Conservation (phyloP, 2,113 vertebrate species). For the Oryzias javanicus region DNA sequence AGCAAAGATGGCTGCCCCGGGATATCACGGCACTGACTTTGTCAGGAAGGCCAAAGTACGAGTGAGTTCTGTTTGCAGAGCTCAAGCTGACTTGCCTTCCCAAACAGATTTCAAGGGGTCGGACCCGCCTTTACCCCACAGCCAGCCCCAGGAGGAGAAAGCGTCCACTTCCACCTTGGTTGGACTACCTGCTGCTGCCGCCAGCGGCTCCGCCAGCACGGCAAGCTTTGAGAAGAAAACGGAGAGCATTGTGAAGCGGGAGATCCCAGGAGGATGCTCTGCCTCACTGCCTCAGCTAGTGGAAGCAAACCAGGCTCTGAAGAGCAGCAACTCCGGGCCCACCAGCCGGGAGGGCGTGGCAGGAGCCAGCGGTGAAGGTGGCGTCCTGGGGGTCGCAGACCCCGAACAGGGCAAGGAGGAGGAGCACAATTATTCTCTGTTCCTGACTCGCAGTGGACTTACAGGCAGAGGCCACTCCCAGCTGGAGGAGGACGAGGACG, state of each 20-base stretch:
- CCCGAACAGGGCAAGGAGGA: slow-evolving; percentile 95
- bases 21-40: slow-evolving; percentile 86
- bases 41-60: slow-evolving; percentile 96
- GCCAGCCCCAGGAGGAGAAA: slow-evolving; percentile 61
- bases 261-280: slow-evolving; percentile 35
- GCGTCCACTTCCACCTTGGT: slow-evolving; percentile 64
- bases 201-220: slow-evolving; percentile 49
- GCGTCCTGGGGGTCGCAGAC: slow-evolving; percentile 62
- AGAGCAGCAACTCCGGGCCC: slow-evolving; percentile 63
- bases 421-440: slow-evolving; percentile 98
- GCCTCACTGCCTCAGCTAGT: slow-evolving; percentile 68
- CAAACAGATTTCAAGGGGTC: slow-evolving; percentile 46
- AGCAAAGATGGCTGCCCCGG: slow-evolving; percentile 40
- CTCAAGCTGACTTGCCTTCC: slow-evolving; percentile 39
- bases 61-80: slow-evolving; percentile 77
- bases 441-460: slow-evolving; percentile 83
- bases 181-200: slow-evolving; percentile 22
- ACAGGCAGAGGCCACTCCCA: slow-evolving; percentile 67
- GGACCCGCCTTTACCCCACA: slow-evolving; percentile 38
- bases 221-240: slow-evolving; percentile 71
- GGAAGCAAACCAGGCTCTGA: slow-evolving; percentile 54
- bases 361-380: slow-evolving; percentile 1
- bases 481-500: slow-evolving; percentile 78
- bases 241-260: slow-evolving; percentile 63
- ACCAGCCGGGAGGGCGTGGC: slow-evolving; percentile 63